These are phyloP conservation scores for Orthosia gothica DNA, from an alignment of 2,888 invertebrate species.

Conservation along the genomic window DNA sequence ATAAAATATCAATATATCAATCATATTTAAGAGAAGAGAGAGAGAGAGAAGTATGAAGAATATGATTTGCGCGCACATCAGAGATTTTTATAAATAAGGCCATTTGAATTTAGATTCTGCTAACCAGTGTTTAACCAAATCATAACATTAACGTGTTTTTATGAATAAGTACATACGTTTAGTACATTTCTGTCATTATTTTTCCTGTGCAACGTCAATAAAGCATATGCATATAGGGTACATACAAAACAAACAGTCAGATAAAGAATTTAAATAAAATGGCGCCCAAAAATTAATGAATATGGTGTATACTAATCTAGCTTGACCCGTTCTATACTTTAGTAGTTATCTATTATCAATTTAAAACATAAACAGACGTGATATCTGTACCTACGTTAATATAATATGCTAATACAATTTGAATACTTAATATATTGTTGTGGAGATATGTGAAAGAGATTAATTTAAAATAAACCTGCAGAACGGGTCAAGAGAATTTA, in stretches of 20 bases:
- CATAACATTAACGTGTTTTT: too few species aligned
- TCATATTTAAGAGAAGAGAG: too few species aligned
- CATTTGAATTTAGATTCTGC: too few species aligned
- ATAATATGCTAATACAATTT: constrained; percentile 2
- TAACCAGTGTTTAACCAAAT: too few species aligned
- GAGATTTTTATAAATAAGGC: too few species aligned
- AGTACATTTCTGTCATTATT: too few species aligned
- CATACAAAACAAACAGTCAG: not conserved
- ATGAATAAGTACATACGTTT: too few species aligned
- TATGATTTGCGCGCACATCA: too few species aligned
- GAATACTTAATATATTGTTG: not conserved
- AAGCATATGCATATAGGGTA: too few species aligned
- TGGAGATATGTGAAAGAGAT: constrained; percentile 9
- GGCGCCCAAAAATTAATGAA: not conserved
- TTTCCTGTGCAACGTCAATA: too few species aligned
- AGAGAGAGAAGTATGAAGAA: too few species aligned
- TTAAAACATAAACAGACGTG: not conserved
- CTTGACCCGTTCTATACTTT: not conserved
- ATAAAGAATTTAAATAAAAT: not conserved
- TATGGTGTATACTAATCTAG: not conserved
- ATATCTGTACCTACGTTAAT: not conserved
- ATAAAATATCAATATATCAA: too few species aligned
- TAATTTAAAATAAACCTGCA: constrained; percentile 19
- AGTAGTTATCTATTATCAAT: not conserved
- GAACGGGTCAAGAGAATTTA: constrained; percentile 9